Evolutionary conservation across 64 coral and sea anemone species (phyloP).

Genomic region (Platygyra sinensis): DNA sequence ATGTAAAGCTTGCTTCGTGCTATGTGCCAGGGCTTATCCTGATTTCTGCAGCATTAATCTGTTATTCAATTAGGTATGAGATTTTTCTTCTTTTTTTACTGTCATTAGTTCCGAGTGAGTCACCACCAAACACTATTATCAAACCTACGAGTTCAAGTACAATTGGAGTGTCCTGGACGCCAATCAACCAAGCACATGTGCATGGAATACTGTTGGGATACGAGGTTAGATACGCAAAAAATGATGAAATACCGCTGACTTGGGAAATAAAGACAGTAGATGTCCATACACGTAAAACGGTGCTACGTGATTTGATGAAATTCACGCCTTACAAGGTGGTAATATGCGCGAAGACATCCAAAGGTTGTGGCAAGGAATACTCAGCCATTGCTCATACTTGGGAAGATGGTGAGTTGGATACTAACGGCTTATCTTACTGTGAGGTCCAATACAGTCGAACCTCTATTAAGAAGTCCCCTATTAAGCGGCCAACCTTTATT

Average conservation of each 20-base stretch:
- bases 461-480: no score
- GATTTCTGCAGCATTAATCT: no score
- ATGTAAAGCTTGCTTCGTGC: no score
- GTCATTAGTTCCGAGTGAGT: slow-evolving; percentile 24
- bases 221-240: slow-evolving; percentile 52
- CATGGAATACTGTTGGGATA: slow-evolving; percentile 78
- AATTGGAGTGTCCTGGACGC: slow-evolving; percentile 54
- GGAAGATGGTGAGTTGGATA: slow-evolving; percentile 65
- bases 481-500: no score
- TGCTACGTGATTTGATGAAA: neutral
- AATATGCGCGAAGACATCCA: slow-evolving; percentile 70
- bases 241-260: neutral
- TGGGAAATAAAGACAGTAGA: neutral
- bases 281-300: neutral
- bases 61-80: neutral
- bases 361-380: slow-evolving; percentile 61
- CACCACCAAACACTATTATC: slow-evolving; percentile 43
- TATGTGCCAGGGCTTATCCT: no score
- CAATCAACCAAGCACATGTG: slow-evolving; percentile 43
- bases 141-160: slow-evolving; percentile 31
- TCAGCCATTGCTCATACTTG: slow-evolving; percentile 20
- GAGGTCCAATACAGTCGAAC: no score
- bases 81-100: neutral
- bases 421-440: no score
- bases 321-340: slow-evolving; percentile 10